Percentiles rank a stretch among this genome's conserved stretches.
Evolutionary conservation across 2,113 vertebrate species (phyloP).

Genomic region (Girardinichthys multiradiatus): DNA sequence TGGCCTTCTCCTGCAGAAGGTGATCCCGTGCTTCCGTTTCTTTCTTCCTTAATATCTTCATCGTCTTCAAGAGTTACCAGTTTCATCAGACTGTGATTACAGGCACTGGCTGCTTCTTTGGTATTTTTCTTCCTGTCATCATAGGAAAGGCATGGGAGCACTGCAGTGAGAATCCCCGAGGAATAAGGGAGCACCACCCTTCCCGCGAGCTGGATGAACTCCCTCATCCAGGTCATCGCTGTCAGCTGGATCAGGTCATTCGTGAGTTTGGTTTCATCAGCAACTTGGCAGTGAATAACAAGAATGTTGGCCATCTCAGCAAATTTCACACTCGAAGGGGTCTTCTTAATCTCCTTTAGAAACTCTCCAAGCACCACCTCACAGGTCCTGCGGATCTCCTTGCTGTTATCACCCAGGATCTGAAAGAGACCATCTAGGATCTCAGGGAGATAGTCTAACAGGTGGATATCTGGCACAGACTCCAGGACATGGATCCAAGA

Average conservation of each 20-base stretch:
- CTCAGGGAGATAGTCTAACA: conserved; percentile 95
- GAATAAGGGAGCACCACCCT: conserved; percentile 94
- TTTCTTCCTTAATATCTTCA: conserved; percentile 83
- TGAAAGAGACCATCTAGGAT: conserved; percentile 98
- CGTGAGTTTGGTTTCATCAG: conserved; percentile 82
- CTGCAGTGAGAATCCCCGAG: conserved; percentile 93
- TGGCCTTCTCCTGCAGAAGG: conserved; percentile 63
- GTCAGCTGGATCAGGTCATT: conserved; percentile 98
- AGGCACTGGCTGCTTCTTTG: conserved; percentile 93
- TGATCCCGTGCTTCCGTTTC: conserved; percentile 7
- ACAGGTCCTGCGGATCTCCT: conserved; percentile 95
- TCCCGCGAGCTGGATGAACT: conserved; percentile 96
- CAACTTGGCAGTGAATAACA: conserved; percentile 96
- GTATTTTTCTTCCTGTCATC: conserved; percentile 98
- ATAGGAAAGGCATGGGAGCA: conserved; percentile 94
- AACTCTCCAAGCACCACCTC: conserved; percentile 96
- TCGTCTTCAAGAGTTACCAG: conserved; percentile 95
- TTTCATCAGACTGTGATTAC: conserved; percentile 98
- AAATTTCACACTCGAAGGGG: conserved; percentile 94
- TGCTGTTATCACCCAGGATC: conserved; percentile 96
- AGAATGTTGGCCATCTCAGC: conserved; percentile 98
- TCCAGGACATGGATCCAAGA: conserved; percentile 98
- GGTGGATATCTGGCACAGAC: conserved; percentile 95
- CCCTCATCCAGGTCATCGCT: conserved; percentile 98
- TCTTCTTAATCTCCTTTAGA: conserved; percentile 98